These are phyloP conservation scores for Strix aluco DNA, from an alignment of 2,113 vertebrate genomes.

Conservation along the genomic window DNA sequence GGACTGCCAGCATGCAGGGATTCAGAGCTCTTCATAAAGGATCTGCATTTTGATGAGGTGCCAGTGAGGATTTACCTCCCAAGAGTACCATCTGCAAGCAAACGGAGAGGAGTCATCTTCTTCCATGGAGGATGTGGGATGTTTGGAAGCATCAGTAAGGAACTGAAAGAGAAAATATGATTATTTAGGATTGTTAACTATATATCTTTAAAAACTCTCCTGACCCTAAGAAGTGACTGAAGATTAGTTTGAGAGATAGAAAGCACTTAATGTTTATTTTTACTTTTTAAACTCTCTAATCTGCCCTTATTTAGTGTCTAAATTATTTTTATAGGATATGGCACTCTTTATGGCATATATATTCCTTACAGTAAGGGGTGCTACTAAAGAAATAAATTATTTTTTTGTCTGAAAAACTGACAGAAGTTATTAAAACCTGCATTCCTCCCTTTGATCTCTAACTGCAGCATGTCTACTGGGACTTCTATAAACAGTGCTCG, in stretches of 20 bases:
- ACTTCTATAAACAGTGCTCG: not conserved
- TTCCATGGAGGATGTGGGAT: slow-evolving; percentile 76
- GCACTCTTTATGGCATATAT: not conserved
- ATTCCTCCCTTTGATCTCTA: not conserved
- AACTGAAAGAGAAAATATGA: not conserved
- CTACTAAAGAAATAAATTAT: not conserved
- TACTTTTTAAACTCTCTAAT: not conserved
- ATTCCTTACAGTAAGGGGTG: not conserved
- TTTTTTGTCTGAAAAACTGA: not conserved
- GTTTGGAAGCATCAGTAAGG: slow-evolving; percentile 74
- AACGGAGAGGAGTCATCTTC: slow-evolving; percentile 69
- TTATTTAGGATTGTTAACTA: not conserved
- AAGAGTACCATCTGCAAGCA: not conserved
- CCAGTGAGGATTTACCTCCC: slow-evolving; percentile 77
- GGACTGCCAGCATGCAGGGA: not conserved
- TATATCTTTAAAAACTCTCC: not conserved
- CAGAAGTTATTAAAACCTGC: not conserved
- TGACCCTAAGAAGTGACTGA: not conserved
- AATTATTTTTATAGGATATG: not conserved
- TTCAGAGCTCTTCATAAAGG: slow-evolving; percentile 50
- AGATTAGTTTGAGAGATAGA: not conserved
- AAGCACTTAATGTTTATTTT: not conserved
- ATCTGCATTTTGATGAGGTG: slow-evolving; percentile 71
- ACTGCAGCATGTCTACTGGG: not conserved
- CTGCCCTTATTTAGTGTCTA: not conserved